Evolutionary conservation across 2,113 vertebrate genomes (phyloP).

Genomic region (Circaetus gallicus): DNA sequence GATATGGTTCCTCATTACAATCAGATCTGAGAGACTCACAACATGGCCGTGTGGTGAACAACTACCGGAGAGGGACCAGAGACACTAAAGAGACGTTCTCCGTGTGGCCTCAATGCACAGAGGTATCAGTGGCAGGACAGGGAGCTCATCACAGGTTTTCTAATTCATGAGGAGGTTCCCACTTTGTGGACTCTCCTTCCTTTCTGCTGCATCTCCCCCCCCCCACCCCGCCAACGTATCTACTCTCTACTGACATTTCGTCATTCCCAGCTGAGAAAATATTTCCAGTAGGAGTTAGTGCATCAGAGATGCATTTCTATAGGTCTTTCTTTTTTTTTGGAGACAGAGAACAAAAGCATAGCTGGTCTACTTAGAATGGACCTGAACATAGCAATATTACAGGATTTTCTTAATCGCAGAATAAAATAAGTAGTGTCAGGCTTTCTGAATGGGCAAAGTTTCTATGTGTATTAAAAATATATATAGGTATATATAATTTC

Average conservation of each 20-base stretch:
- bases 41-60: neutral
- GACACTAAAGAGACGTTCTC: neutral
- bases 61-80: neutral
- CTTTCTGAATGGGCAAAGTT: neutral
- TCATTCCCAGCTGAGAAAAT: neutral
- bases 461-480: neutral
- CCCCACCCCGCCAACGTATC: fast-evolving
- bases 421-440: neutral
- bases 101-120: neutral
- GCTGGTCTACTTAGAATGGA: neutral
- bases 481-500: neutral
- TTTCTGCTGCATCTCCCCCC: neutral
- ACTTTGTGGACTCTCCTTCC: neutral
- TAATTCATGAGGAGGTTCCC: neutral
- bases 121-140: neutral
- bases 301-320: neutral
- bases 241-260: neutral
- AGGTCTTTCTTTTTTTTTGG: neutral
- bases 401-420: neutral
- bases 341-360: neutral
- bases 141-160: neutral
- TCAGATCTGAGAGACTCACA: neutral
- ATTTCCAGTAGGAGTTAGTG: neutral
- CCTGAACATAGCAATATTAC: neutral
- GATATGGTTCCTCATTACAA: neutral